Evolutionary conservation across 2,797 vertebrate species (phyloP), one percentile per base, ranked within the genome.

Genomic region (Diglossa cyanea): DNA sequence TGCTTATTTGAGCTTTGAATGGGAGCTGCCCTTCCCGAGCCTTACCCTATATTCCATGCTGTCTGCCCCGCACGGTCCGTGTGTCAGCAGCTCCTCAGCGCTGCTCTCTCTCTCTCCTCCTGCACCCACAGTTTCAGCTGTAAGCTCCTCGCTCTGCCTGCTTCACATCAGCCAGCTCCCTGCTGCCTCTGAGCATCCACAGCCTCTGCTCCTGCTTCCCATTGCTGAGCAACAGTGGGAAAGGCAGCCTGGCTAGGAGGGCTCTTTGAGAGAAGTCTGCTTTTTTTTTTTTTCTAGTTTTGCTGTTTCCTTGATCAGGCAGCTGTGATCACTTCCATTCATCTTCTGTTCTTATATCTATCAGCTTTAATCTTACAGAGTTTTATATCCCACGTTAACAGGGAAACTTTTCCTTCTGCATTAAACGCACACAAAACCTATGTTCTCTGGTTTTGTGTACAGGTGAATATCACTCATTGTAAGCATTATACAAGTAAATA

Each of bases 41-140:
- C 55, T 63, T 13, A n/a, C 31, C 20, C 31, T 7, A 0, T 39
- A 4, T 19, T 91, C 47, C 3, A 2, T 33, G 16, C 37, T 18
- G 19, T 11, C 24, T 54, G 31, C 55, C 54, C 35, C 3, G 2
- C 16, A 2, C 0, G 0, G 6, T 24, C 11, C 15, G 5, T 17
- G 13, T 47, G 30, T 30, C 70, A 15, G 0, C 30, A 50, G 67
- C 76, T 75, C 54, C 44, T 66, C 63, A 9, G 51, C 4, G 1
- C 45, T 39, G 33, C 26, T 63, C 13, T 54, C 30, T 50, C 1
- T 2, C 61, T 54, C 14, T n/a, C 20, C 44, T 71, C 18, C 44
- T 31, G 14, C 25, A 11, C 10, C 13, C 31, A 2, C 45, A 1
- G 20, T 42, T 57, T 53, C 26, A 28, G 51, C 68, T 54, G n/a